Conservation (phyloP, 2,888 invertebrate species). For the Sceliomorpha sp. region DNA sequence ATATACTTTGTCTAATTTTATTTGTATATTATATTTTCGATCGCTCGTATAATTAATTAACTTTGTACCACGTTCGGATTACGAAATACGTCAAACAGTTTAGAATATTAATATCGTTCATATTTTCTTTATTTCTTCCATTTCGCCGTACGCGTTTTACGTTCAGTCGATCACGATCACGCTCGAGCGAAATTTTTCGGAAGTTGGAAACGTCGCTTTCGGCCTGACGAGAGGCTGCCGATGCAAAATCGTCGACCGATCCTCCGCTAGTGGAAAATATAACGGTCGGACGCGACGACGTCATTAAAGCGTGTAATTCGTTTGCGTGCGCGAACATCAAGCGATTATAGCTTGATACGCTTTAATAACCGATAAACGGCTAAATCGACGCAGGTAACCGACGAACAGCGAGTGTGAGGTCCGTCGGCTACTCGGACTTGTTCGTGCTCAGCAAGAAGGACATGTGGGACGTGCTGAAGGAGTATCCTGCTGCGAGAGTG, state of each 20-base stretch:
- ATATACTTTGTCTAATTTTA: too few species aligned
- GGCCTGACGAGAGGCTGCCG: slow-evolving; percentile 7
- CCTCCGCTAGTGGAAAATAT: slow-evolving; percentile 41
- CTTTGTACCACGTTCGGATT: too few species aligned
- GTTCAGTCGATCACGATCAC: too few species aligned
- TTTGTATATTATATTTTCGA: too few species aligned
- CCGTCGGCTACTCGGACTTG: slow-evolving; percentile 99
- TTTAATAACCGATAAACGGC: slow-evolving; percentile 79
- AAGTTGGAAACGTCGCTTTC: too few species aligned
- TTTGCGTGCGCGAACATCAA: slow-evolving; percentile 40
- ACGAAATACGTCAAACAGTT: too few species aligned
- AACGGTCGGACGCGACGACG: slow-evolving; percentile 54
- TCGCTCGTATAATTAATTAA: too few species aligned
- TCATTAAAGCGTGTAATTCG: slow-evolving; percentile 12
- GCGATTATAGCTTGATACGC: slow-evolving; percentile 66
- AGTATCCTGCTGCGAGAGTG: slow-evolving; percentile 95
- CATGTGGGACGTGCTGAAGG: slow-evolving; percentile 99
- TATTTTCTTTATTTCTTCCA: too few species aligned
- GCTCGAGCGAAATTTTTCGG: too few species aligned
- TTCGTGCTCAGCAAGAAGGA: slow-evolving; percentile 99
- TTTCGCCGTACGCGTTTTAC: too few species aligned
- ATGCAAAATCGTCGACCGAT: neutral
- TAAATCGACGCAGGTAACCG: slow-evolving; percentile 90
- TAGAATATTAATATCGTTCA: too few species aligned
- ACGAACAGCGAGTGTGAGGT: slow-evolving; percentile 98